Evolutionary conservation across 2,797 vertebrate species (phyloP).

Genomic region (Xerus rutilus): DNA sequence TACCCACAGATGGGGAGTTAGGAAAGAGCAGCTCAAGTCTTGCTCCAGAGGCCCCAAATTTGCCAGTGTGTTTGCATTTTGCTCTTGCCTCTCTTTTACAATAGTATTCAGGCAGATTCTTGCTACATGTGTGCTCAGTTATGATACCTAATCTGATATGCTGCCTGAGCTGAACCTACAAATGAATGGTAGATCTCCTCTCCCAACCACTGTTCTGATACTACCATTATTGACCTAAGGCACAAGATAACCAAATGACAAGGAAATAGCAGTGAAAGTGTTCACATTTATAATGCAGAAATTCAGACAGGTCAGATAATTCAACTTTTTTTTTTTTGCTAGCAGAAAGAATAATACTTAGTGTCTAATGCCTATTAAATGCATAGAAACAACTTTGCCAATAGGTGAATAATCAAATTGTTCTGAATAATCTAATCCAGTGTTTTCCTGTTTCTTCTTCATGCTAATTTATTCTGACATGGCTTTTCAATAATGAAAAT

Average conservation of each 20-base stretch:
- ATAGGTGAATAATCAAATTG: constrained; percentile 72
- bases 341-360: constrained; percentile 49
- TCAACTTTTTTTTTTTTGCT: not conserved
- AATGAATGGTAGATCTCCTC: not conserved
- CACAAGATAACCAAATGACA: not conserved
- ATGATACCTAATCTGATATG: not conserved
- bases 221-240: not conserved
- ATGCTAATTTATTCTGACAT: constrained; percentile 84
- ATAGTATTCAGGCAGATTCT: not conserved
- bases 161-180: not conserved
- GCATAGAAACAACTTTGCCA: constrained; percentile 65
- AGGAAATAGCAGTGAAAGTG: not conserved
- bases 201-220: not conserved
- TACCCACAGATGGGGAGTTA: not conserved
- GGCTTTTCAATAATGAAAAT: constrained; percentile 82
- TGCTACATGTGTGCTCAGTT: not conserved
- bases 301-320: constrained; percentile 5
- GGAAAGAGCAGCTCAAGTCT: not conserved
- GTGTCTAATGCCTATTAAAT: constrained; percentile 43
- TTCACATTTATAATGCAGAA: constrained; percentile 43
- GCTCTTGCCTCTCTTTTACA: not conserved
- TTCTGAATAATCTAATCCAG: constrained; percentile 77
- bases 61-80: not conserved
- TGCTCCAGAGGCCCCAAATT: not conserved
- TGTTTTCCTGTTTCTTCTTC: constrained; percentile 74